These are phyloP conservation scores for Poecilia gillii DNA, from an alignment of 2,797 vertebrate species.

Conservation along the genomic window DNA sequence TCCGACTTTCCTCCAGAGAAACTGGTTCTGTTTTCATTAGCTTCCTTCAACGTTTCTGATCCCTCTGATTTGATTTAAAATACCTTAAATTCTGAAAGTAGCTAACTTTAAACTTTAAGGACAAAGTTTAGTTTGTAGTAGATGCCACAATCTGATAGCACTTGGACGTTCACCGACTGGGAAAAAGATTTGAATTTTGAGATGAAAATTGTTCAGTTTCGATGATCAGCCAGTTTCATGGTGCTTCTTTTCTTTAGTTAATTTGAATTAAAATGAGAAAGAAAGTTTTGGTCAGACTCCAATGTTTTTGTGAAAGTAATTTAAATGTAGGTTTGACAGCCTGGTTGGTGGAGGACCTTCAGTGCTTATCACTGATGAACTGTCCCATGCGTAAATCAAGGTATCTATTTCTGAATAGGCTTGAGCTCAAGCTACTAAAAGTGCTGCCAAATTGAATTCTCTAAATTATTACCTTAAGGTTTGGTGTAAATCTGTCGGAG, in stretches of 20 bases:
- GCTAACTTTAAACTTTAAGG: background rate
- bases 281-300: background rate
- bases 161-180: background rate
- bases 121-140: background rate
- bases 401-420: constrained; percentile 58
- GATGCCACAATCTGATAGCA: background rate
- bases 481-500: constrained; percentile 4
- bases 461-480: constrained; percentile 6
- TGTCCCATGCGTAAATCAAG: constrained; percentile 56
- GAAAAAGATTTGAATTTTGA: background rate
- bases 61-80: background rate
- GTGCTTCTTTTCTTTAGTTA: background rate
- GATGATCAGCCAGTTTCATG: background rate
- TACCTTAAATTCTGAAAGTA: background rate
- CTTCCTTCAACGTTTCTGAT: background rate
- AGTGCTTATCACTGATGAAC: constrained; percentile 65
- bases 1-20: background rate
- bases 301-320: constrained; percentile 14
- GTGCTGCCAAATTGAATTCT: constrained; percentile 44
- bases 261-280: background rate
- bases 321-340: constrained; percentile 12
- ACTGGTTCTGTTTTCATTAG: background rate
- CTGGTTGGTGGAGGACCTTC: constrained; percentile 22
- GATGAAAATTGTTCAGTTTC: background rate
- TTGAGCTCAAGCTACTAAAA: constrained; percentile 48